Evolutionary conservation across 2,888 invertebrate genomes (phyloP), one percentile per base, ranked within the genome.

Genomic region (Caprella mutica): DNA sequence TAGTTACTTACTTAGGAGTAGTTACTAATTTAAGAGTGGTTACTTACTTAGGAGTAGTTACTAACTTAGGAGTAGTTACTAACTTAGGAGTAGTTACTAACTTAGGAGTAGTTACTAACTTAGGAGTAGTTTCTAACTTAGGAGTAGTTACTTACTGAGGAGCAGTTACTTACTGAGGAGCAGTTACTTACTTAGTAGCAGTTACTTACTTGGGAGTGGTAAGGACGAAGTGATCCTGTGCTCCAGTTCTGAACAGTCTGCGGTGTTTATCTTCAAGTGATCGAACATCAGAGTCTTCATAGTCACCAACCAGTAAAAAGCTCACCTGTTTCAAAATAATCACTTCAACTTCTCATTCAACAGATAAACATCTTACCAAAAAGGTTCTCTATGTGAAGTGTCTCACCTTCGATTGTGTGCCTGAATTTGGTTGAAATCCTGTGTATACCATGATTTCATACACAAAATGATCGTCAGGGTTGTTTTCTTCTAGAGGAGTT

Each of bases 371-470:
- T 56, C 68, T 67, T 3, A 67, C 68, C 14, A 61, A 67, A 8
- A 67, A 67, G n/a, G 63, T 65, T 55, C 65, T 66, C 44, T 65
- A n/a, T n/a, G n/a, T n/a, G n/a, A n/a, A n/a, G n/a, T 33, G 33
- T 14, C 52, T 12, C 24, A 58, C 61, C 39, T 53, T 55, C 2
- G 65, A 65, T 17, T 58, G 42, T 14, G 56, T 55, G 26, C 59
- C 59, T 21, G 61, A 33, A 19, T 55, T 52, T 8, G 56, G 56
- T 24, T 54, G 26, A 24, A 48, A 44, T 9, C 65, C 72, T 12
- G 71, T 72, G 58, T 65, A 68, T 2, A 71, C 68, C 26, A 70
- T 54, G 23, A 72, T 65, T 62, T 71, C 70, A 61, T 72, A 72
- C 4, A 71, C 55, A 56, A 71, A 73, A 40, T 68, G 68, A 64